Base-by-base conservation (phyloP, 2,888 invertebrate genomes). In the Nysson spinosus region DNA sequence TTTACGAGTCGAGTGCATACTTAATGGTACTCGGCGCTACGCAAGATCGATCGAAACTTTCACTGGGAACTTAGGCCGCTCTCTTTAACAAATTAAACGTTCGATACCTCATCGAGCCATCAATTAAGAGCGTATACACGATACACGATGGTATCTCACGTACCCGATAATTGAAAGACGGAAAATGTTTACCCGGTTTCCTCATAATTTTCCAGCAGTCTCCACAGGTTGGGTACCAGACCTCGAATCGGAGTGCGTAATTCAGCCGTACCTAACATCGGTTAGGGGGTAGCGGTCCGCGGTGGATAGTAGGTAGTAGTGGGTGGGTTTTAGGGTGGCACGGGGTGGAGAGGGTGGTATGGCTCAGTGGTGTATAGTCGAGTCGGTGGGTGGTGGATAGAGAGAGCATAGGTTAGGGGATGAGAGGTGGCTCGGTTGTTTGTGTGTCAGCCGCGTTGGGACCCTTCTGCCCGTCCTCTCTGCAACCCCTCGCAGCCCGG, bases 361-460 rank as follows among this genome's bases (percentile, higher is more conserved):
- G 77, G 79, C 73, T 73, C 58, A 64, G 57, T 68, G 66, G 69
- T 35, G 71, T n/a, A n/a, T n/a, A 70, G 61, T 63, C 61, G 62
- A 70, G 63, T 60, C 56, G 69, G 63, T 57, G 75, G 73, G 75
- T 76, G 78, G 71, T 60, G 77, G 74, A 68, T 65, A 66, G 69
- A 55, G n/a, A n/a, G 72, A 74, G 55, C 37, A 52, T 44, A 57
- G 71, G 64, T 42, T 40, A 52, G 46, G 54, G 47, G 61, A 42
- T 44, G 20, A 20, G 75, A 58, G 78, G 77, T 75, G 76, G 77
- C 77, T 77, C 77, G 81, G 82, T 83, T 84, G 85, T 85, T 86
- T 86, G 86, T 86, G 85, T 87, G 86, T 86, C 86, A 87, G 86
- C 81, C 85, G 83, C 86, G 78, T 81, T 84, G 86, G 83, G 84